Base-by-base conservation (phyloP, 2,113 vertebrate species). In the Psettodes erumei region DNA sequence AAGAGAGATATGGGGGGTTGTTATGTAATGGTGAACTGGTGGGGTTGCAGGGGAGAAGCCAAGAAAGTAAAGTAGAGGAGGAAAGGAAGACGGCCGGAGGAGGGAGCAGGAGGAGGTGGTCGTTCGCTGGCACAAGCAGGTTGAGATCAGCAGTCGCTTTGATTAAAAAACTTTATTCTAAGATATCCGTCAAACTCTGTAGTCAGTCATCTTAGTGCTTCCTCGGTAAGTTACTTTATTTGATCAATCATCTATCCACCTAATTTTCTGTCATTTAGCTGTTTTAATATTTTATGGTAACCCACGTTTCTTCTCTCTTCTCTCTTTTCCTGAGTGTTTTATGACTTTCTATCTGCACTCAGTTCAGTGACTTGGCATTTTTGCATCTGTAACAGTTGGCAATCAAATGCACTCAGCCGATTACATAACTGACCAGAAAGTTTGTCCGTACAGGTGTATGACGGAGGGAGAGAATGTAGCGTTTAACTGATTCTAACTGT, bases 11-110 rank as follows among this genome's bases (percentile, higher is more conserved):
- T 27, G 9, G 48, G 66, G 62, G 58, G 47, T 42, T 27, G 42
- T 90, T 91, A 75, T 67, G 35, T 78, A 85, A 89, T 40, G 28
- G 8, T 42, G 42, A 60, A 80, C 30, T 53, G 69, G 58, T 69
- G 60, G 21, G 64, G 43, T 18, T 61, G 40, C 40, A 59, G 23
- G 25, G 64, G 75, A 73, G 50, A 54, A 53, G 48, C 73, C 45
- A 60, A 40, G 69, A 69, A 60, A 58, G 58, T 62, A 54, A 74
- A 51, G 30, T 43, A 37, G 27, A 37, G n/a, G 32, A 47, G 42
- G 61, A 71, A 78, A 71, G 68, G 51, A 54, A 37, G 55, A 60
- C 30, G 16, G 51, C 65, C 37, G 19, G 37, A 81, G 69, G 69
- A 64, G 51, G 13, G 42, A 70, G 65, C 70, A 81, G 79, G 51